Conservation (phyloP, 2,113 vertebrate species). For the Collichthys lucidus region DNA sequence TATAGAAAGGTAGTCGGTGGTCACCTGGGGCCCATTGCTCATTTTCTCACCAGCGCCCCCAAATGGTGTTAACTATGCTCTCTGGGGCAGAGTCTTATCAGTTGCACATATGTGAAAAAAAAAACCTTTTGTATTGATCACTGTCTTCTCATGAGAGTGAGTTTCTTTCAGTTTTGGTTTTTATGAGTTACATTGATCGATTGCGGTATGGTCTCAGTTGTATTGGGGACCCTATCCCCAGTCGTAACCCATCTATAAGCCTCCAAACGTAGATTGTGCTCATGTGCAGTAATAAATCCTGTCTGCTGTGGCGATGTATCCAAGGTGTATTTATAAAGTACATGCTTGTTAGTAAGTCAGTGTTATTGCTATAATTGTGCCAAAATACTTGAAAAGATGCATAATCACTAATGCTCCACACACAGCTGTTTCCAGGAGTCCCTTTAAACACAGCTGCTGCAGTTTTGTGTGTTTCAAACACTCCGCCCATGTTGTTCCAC, state of each 20-base stretch:
- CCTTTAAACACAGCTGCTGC: slow-evolving; percentile 83
- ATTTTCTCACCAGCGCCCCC: not conserved
- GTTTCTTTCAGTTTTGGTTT: not conserved
- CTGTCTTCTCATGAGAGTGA: not conserved
- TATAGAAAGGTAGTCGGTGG: not conserved
- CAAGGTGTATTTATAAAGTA: slow-evolving; percentile 65
- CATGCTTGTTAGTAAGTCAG: slow-evolving; percentile 70
- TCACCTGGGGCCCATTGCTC: not conserved
- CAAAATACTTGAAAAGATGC: slow-evolving; percentile 81
- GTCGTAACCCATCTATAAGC: not conserved
- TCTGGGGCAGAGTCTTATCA: not conserved
- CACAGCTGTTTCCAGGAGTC: slow-evolving; percentile 84
- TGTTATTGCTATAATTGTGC: slow-evolving; percentile 71
- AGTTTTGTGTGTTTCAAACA: slow-evolving; percentile 67
- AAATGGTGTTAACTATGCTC: not conserved
- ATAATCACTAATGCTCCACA: slow-evolving; percentile 72
- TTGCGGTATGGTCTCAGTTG: not conserved
- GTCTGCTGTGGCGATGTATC: slow-evolving; percentile 51
- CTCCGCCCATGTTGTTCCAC: slow-evolving; percentile 79
- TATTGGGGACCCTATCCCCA: not conserved
- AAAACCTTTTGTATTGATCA: not conserved
- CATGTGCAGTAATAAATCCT: slow-evolving; percentile 22
- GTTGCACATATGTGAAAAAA: slow-evolving; percentile 18
- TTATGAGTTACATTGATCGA: not conserved
- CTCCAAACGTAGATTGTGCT: slow-evolving; percentile 17